Base-by-base conservation (phyloP, 2,113 vertebrate genomes). In the Neotoma lepida region DNA sequence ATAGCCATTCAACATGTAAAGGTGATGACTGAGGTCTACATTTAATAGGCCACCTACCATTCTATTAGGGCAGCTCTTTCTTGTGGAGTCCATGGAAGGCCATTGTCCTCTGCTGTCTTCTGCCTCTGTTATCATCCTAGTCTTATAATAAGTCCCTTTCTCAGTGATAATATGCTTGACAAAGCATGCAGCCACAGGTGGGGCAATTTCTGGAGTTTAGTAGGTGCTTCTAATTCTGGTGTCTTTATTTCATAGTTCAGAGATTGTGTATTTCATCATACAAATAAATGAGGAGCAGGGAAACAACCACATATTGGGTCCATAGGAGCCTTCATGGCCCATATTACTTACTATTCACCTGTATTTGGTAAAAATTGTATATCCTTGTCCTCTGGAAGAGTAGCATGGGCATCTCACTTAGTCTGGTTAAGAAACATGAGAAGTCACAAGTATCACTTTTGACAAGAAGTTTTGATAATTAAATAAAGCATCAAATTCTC, bases 371-470 rank as follows among this genome's bases (percentile, higher is more conserved):
- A 90, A 44, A 73, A 71, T 71, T 84, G 17, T 49, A 41, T 6
- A 4, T 54, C 18, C 8, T 35, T 54, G 9, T 1, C 76, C 46
- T 64, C 20, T 68, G 35, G 30, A 86, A 12, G 61, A 28, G 28
- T 74, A n/a, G 8, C 20, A 84, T 10, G 64, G 39, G 6, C 0
- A n/a, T 71, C 12, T 26, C n/a, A 33, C 63, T 80, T 88, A 44
- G 26, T 71, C 76, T 81, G 88, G n/a, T 44, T n/a, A 86, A 76
- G 10, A 88, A 93, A 88, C 87, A 66, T 61, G 81, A 78, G 71
- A 41, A 95, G 33, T 74, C 46, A 58, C 3, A 41, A 35, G 24
- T 30, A 58, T 63, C 46, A 68, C 30, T 54, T 89, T 33, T 71
- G 39, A 86, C 51, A 8, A 93, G 64, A 89, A 94, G 18, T 17